Percentiles rank a stretch among this genome's conserved stretches.
Conservation (phyloP, 2,888 invertebrate species). For the Acronicta psi region DNA sequence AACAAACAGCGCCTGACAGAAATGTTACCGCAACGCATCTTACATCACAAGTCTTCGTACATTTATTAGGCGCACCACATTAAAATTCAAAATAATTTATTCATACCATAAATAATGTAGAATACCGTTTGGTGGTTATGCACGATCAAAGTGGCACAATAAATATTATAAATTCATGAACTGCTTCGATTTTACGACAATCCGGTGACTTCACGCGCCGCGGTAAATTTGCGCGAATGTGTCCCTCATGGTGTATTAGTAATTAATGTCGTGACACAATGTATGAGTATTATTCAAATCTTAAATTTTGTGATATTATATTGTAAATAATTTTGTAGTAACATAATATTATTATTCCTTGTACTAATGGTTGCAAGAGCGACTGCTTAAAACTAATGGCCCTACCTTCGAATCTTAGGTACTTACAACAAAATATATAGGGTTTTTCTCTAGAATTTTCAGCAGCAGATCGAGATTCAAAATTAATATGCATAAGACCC, state of each 20-base stretch:
- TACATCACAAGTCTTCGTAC: conserved; percentile 4
- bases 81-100: conserved; percentile 6
- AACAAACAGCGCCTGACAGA: conserved; percentile 28
- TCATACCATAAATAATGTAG: conserved; percentile 20
- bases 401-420: no score
- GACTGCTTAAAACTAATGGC: no score
- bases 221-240: conserved; percentile 33
- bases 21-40: conserved; percentile 32
- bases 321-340: no score
- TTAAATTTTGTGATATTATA: no score
- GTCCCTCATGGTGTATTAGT: conserved; percentile 46
- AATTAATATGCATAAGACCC: no score
- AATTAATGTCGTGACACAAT: conserved; percentile 15
- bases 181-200: conserved; percentile 53
- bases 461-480: no score
- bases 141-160: conserved; percentile 43
- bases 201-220: conserved; percentile 22
- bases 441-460: no score
- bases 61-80: conserved; percentile 37
- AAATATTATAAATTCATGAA: conserved; percentile 60
- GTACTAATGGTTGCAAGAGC: no score
- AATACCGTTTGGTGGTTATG: conserved; percentile 10
- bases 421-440: no score
- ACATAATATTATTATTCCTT: no score
- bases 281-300: no score